A percentile compares a stretch with the other conserved stretches of the same genome.
Conservation (phyloP, 92 coral and sea anemone genomes). For the Zoanthus sociatus region DNA sequence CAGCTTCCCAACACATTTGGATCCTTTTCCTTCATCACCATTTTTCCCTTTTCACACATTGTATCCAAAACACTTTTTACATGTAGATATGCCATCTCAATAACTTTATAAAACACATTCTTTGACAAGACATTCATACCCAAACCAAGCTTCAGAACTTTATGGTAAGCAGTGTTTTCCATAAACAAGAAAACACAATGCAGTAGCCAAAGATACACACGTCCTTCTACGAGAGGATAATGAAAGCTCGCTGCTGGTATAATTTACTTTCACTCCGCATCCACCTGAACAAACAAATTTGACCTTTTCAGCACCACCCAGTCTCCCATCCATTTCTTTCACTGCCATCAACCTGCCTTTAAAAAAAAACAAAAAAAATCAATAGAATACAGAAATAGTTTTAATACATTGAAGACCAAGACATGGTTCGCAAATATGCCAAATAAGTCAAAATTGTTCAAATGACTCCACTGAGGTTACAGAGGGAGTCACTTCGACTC, state of each 20-base stretch:
- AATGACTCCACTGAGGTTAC: slow-evolving; percentile 52
- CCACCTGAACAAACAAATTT: too few species aligned
- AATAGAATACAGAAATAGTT: not conserved
- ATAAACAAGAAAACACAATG: not conserved
- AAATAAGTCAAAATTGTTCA: slow-evolving; percentile 34
- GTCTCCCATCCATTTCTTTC: slow-evolving; percentile 23
- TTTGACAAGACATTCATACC: slow-evolving; percentile 39
- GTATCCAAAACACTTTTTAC: slow-evolving; percentile 48
- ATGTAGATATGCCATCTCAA: slow-evolving; percentile 43
- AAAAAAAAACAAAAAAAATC: not conserved
- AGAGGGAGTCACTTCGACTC: slow-evolving; percentile 56
- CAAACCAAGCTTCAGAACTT: slow-evolving; percentile 45
- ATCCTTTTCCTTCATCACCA: slow-evolving; percentile 34
- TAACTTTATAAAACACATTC: slow-evolving; percentile 27
- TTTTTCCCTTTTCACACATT: slow-evolving; percentile 43
- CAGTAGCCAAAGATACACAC: not conserved
- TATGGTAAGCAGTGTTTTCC: slow-evolving; percentile 36
- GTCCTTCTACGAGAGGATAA: too few species aligned
- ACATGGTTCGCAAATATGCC: slow-evolving; percentile 44
- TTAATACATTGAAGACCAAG: not conserved
- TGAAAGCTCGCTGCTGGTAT: too few species aligned
- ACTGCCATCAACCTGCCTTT: slow-evolving; percentile 49
- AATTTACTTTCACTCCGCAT: too few species aligned
- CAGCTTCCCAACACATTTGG: slow-evolving; percentile 31
- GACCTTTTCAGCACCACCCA: slow-evolving; percentile 51